A percentile compares a stretch with the other conserved stretches of the same genome.
Conservation (phyloP, 2,113 vertebrate genomes). For the Pseudorhombus dupliciocellatus region DNA sequence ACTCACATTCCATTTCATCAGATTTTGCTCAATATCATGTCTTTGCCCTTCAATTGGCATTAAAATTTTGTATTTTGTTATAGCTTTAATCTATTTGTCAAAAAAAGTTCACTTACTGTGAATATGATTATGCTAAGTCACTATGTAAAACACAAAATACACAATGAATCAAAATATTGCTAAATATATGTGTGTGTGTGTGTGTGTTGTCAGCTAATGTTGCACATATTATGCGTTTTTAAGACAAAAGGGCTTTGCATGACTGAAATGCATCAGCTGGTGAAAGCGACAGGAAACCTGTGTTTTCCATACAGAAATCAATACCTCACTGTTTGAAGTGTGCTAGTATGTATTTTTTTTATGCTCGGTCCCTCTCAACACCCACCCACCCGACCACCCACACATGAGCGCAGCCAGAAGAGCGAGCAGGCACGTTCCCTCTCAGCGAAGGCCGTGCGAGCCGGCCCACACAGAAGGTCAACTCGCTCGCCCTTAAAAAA, state of each 20-base stretch:
- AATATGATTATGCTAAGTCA: too few species aligned
- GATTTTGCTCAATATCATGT: too few species aligned
- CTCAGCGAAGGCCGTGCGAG: constrained; percentile 38
- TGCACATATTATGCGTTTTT: constrained; percentile 1
- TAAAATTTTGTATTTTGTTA: too few species aligned
- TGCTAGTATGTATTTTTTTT: constrained; percentile 3
- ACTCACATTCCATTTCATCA: too few species aligned
- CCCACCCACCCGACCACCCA: constrained; percentile 37
- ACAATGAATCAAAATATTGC: too few species aligned
- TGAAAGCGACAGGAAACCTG: constrained; percentile 16
- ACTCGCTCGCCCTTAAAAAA: constrained; percentile 28
- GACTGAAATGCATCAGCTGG: background rate
- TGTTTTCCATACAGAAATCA: constrained; percentile 4
- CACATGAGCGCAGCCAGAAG: background rate
- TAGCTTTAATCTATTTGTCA: too few species aligned
- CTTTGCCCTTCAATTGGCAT: too few species aligned
- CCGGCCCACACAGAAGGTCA: constrained; percentile 66
- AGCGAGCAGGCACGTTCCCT: constrained; percentile 37
- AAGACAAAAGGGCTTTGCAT: constrained; percentile 33
- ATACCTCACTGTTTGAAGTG: background rate
- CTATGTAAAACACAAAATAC: too few species aligned
- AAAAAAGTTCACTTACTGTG: too few species aligned
- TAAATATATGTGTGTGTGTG: too few species aligned
- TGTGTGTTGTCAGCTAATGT: constrained; percentile 24
- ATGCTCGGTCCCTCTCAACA: constrained; percentile 27